Percentiles rank a stretch among this genome's conserved stretches.
Conservation (phyloP, 2,797 vertebrate genomes). For the Eutrigla gurnardus region DNA sequence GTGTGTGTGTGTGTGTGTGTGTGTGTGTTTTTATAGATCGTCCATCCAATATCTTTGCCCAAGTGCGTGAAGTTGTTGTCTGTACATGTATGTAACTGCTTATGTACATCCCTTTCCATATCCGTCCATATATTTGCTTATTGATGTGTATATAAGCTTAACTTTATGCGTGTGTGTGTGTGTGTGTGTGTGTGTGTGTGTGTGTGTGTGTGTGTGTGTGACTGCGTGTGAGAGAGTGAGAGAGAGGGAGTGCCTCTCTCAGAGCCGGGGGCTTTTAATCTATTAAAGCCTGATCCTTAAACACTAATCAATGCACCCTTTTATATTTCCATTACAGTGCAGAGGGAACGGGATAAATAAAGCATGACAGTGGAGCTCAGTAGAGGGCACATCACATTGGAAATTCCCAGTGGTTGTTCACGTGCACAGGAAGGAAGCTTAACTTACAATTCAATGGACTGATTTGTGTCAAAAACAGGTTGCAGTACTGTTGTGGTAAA, state of each 20-base stretch:
- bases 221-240: slow-evolving; percentile 6
- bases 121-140: slow-evolving; percentile 39
- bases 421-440: slow-evolving; percentile 1
- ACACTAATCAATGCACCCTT: slow-evolving; percentile 85
- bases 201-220: neutral
- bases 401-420: slow-evolving; percentile 27
- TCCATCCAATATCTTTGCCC: slow-evolving; percentile 35
- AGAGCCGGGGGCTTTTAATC: slow-evolving; percentile 83
- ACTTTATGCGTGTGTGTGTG: slow-evolving; percentile 19
- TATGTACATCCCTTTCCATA: slow-evolving; percentile 29
- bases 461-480: slow-evolving; percentile 12
- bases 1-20: neutral
- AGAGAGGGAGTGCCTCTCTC: slow-evolving; percentile 62
- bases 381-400: slow-evolving; percentile 37
- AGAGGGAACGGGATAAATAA: slow-evolving; percentile 79
- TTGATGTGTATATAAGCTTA: slow-evolving; percentile 24
- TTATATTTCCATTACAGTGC: slow-evolving; percentile 86
- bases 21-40: neutral
- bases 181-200: neutral
- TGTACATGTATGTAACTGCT: slow-evolving; percentile 19
- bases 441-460: neutral
- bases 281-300: slow-evolving; percentile 85
- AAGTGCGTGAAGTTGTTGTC: slow-evolving; percentile 13
- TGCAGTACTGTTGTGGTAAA: neutral
- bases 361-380: slow-evolving; percentile 70